These are phyloP conservation scores for Trichomycterus rosablanca DNA, from an alignment of 2,113 vertebrate species.

Conservation along the genomic window DNA sequence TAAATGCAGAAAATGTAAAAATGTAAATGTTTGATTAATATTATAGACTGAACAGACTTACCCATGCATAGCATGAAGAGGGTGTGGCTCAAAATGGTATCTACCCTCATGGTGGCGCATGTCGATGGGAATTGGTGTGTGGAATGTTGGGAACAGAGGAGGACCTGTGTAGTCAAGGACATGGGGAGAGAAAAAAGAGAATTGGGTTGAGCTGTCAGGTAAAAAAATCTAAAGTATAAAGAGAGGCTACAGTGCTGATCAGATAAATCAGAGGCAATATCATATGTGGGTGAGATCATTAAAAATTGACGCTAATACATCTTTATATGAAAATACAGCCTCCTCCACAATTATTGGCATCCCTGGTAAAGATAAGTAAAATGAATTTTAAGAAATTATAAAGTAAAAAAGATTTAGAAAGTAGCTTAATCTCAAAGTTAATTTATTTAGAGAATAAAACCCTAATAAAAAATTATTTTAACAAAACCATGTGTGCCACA, in stretches of 20 bases:
- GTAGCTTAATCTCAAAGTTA: too few relatives aligned
- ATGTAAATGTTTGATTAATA: too few relatives aligned
- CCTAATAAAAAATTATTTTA: too few relatives aligned
- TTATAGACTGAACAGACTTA: constrained; percentile 75
- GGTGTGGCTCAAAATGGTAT: constrained; percentile 94
- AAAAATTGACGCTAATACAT: too few relatives aligned
- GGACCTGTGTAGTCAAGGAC: constrained; percentile 67
- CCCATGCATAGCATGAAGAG: constrained; percentile 88
- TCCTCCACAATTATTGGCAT: too few relatives aligned
- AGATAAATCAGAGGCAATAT: constrained; percentile 67
- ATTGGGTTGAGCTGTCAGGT: constrained; percentile 65
- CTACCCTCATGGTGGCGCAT: constrained; percentile 95
- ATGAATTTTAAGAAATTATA: constrained; percentile 75
- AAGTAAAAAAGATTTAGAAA: constrained; percentile 39
- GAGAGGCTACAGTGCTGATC: constrained; percentile 65
- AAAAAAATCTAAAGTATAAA: constrained; percentile 15
- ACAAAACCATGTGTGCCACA: too few relatives aligned
- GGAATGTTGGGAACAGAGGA: constrained; percentile 89
- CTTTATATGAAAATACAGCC: too few relatives aligned
- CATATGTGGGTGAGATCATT: constrained; percentile 78
- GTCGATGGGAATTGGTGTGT: constrained; percentile 90
- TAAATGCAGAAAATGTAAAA: too few relatives aligned
- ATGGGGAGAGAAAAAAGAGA: constrained; percentile 3
- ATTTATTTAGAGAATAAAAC: too few relatives aligned
- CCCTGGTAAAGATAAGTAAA: constrained; percentile 81